Conservation (phyloP, 2,113 vertebrate species). For the Eupsittula cactorum region DNA sequence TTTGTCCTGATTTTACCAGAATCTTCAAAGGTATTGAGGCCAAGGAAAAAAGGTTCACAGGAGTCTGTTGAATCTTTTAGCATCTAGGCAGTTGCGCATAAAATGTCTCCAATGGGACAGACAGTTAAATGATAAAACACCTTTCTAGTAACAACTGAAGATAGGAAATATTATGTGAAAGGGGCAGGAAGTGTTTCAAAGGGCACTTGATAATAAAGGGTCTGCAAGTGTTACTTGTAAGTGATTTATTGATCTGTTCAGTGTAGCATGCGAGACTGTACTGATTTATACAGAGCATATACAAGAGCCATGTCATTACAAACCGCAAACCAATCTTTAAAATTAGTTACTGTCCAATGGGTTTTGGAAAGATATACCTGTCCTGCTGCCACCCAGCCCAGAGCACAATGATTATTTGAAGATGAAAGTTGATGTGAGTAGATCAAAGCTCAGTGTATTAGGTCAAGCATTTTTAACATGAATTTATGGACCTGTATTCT, state of each 20-base stretch:
- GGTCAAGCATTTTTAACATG: not conserved
- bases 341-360: constrained; percentile 58
- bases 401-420: constrained; percentile 21
- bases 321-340: constrained; percentile 59
- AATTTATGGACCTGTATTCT: constrained; percentile 25
- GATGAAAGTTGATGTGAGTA: constrained; percentile 28
- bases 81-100: not conserved
- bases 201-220: constrained; percentile 54
- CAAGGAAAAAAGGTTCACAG: not conserved
- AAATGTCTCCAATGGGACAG: not conserved
- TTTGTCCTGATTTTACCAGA: not conserved
- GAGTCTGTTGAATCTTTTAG: not conserved
- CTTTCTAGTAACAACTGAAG: not conserved
- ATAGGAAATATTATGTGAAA: constrained; percentile 50
- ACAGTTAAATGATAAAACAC: constrained; percentile 47
- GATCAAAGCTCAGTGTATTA: constrained; percentile 49
- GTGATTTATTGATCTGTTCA: constrained; percentile 63
- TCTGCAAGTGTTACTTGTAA: constrained; percentile 15
- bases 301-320: constrained; percentile 26
- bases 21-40: not conserved
- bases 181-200: constrained; percentile 51
- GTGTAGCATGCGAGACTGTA: not conserved
- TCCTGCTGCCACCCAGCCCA: constrained; percentile 15
- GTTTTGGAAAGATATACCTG: constrained; percentile 44
- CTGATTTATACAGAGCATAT: constrained; percentile 51